Evolutionary conservation across 2,888 invertebrate genomes (phyloP).

Genomic region (Platycheirus rosarum): DNA sequence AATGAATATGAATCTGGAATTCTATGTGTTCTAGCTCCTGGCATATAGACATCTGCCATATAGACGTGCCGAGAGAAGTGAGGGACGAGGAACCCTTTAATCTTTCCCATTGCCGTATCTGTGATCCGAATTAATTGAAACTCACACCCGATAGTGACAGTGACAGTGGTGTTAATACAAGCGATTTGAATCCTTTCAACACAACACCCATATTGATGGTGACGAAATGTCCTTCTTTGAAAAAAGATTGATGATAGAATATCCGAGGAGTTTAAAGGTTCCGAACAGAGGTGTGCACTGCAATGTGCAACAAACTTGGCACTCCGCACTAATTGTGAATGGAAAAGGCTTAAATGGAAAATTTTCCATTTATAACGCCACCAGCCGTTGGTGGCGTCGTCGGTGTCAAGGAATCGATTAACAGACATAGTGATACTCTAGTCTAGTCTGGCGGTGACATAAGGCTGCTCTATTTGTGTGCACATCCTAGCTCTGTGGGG

Average conservation of each 20-base stretch:
- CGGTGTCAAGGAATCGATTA: slow-evolving; percentile 45
- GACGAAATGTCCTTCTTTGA: slow-evolving; percentile 43
- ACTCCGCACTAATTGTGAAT: slow-evolving; percentile 59
- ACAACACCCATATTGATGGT: slow-evolving; percentile 21
- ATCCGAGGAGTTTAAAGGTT: slow-evolving; percentile 14
- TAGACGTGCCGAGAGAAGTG: not conserved
- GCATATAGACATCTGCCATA: slow-evolving; percentile 48
- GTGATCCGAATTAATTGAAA: slow-evolving; percentile 63
- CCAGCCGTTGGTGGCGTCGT: not conserved
- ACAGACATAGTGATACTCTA: slow-evolving; percentile 17
- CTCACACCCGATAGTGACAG: slow-evolving; percentile 34
- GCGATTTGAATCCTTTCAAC: slow-evolving; percentile 56
- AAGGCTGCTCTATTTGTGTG: slow-evolving; percentile 39
- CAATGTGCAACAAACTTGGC: slow-evolving; percentile 37
- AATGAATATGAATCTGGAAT: slow-evolving; percentile 33
- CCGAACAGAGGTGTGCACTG: slow-evolving; percentile 60
- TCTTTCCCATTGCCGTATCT: slow-evolving; percentile 27
- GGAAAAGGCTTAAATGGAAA: slow-evolving; percentile 39
- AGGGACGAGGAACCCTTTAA: slow-evolving; percentile 37
- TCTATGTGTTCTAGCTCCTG: not conserved
- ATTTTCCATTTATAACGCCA: slow-evolving; percentile 46
- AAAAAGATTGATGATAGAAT: slow-evolving; percentile 54
- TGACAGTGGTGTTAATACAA: slow-evolving; percentile 49
- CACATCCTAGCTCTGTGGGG: slow-evolving; percentile 6
- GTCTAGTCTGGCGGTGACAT: slow-evolving; percentile 25